A percentile compares a stretch with the other conserved stretches of the same genome.
phyloP scores from a whole-genome alignment of 2,888 invertebrate species.

The Eristalinus sepulchralis region DNA sequence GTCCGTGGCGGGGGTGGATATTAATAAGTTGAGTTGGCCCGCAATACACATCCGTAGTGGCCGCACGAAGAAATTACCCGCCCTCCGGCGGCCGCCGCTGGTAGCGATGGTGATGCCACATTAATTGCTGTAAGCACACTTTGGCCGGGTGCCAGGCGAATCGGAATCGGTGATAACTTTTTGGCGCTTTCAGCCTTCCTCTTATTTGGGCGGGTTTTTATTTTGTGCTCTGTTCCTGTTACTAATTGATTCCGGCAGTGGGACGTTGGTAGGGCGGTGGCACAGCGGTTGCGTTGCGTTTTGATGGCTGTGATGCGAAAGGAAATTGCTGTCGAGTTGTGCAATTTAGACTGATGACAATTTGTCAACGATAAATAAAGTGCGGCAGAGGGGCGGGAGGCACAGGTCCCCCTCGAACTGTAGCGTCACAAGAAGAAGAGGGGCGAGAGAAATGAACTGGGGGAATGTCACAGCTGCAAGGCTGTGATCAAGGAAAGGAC shows the following conservation, averaged over 20 bases:
- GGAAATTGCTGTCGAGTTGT: too few relatives aligned
- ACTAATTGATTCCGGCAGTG: constrained; percentile 49
- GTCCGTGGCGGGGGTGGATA: constrained; percentile 7
- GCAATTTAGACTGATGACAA: too few relatives aligned
- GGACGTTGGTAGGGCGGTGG: not conserved
- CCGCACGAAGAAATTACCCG: constrained; percentile 31
- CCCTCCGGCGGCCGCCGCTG: not conserved
- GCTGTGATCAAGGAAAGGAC: too few relatives aligned
- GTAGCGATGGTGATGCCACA: constrained; percentile 43
- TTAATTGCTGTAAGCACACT: constrained; percentile 57
- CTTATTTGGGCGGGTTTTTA: constrained; percentile 25
- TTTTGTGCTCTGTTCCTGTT: not conserved
- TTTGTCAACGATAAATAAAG: too few relatives aligned
- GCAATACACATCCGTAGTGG: constrained; percentile 3
- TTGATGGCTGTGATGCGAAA: too few relatives aligned
- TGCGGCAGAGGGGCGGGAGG: too few relatives aligned
- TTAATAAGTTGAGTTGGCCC: constrained; percentile 36
- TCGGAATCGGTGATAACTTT: constrained; percentile 35
- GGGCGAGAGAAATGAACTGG: too few relatives aligned
- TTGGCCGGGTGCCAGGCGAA: constrained; percentile 49
- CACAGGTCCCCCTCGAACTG: too few relatives aligned
- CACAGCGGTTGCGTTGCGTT: too few relatives aligned
- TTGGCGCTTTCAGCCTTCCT: constrained; percentile 16
- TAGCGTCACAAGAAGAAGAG: too few relatives aligned
- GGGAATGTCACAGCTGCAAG: too few relatives aligned